Base-by-base conservation (phyloP, 2,888 invertebrate species). In the Melieria picta region DNA sequence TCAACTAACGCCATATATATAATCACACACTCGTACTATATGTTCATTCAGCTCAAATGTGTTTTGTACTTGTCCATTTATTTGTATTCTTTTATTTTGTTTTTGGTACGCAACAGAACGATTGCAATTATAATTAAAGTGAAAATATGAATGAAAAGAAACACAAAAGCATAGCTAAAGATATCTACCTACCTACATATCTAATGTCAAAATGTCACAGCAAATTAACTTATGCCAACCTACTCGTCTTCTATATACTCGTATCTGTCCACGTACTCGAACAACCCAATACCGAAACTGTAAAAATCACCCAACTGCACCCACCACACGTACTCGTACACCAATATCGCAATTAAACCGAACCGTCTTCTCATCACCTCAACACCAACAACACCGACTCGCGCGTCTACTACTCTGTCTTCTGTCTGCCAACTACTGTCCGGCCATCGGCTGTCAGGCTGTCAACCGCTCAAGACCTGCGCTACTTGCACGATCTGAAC, bases 401-500 rank as follows among this genome's bases (percentile, higher is more conserved):
- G 55, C 52, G 48, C 60, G 60, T 50, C 50, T 50, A 11, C 50
- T 45, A 43, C 50, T 48, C 11, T 11, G 7, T 48, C 50, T 48
- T 48, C 61, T 55, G 13, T 50, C 45, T 11, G 7, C 58, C 45
- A 65, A 63, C n/a, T 62, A 47, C 52, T n/a, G 13, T 4, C 7
- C 16, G 13, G 13, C 47, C 16, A 16, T 16, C 16, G 16, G 16
- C 16, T 16, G 16, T 16, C 73, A 81, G 81, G 77, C 77, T 82
- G 65, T 79, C 79, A 75, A 82, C 81, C 48, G 79, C 81, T 67
- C 81, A 65, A 74, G 85, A 88, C 76, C 83, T 87, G 69, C 86
- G 87, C 66, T 89, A 90, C 80, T 83, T 89, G 71, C 87, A 87
- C 76, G 89, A 89, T 65, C 84, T 90, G 72, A 87, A 88, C 66